A percentile compares a stretch with the other conserved stretches of the same genome.
phyloP scores from a whole-genome alignment of 2,888 invertebrate genomes.

The Blastobasis lacticolella region DNA sequence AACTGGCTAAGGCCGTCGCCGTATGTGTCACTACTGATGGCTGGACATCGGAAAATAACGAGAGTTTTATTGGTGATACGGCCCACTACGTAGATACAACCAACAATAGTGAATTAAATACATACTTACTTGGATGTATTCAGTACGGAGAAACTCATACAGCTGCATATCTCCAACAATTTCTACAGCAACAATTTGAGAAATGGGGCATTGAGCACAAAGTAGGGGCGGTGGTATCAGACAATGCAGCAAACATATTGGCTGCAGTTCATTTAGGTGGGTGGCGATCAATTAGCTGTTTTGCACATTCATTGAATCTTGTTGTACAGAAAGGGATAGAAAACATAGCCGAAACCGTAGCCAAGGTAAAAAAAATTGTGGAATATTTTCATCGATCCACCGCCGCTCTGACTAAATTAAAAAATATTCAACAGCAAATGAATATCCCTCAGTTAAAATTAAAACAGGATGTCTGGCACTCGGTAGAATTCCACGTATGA shows the following conservation, averaged over 20 bases:
- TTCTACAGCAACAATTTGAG: background rate
- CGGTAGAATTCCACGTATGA: background rate
- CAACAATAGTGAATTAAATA: background rate
- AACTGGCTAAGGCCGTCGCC: slow-evolving; percentile 3
- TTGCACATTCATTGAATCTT: background rate
- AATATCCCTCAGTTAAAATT: background rate
- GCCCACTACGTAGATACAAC: slow-evolving; percentile 8
- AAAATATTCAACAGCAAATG: background rate
- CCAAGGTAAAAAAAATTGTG: background rate
- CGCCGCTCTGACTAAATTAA: background rate
- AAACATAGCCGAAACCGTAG: background rate
- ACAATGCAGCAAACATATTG: slow-evolving; percentile 17
- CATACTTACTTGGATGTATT: background rate
- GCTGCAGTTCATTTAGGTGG: slow-evolving; percentile 12
- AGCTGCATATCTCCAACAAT: background rate
- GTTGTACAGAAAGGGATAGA: background rate
- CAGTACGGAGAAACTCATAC: slow-evolving; percentile 1
- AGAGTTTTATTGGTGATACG: slow-evolving; percentile 7
- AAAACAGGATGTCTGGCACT: background rate
- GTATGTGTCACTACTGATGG: slow-evolving; percentile 10
- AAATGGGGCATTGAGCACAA: slow-evolving; percentile 2
- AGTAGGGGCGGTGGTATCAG: slow-evolving; percentile 5
- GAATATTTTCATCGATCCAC: background rate
- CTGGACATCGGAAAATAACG: slow-evolving; percentile 11
- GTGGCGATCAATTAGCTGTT: slow-evolving; percentile 7